Conservation (phyloP, 2,113 vertebrate species). For the Onychostruthus taczanowskii region DNA sequence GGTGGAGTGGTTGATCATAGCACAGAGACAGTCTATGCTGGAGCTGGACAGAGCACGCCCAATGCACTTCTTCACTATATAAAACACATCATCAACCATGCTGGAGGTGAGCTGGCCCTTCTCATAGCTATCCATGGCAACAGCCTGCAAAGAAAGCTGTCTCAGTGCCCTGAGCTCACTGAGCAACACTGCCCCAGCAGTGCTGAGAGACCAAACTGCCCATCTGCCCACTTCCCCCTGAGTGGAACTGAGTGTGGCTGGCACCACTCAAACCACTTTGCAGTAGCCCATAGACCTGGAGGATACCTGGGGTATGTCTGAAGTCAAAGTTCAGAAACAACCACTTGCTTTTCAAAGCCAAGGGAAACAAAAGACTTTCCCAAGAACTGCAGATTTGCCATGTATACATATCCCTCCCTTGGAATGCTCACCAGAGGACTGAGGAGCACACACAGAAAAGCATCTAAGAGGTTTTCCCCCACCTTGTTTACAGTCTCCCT, state of each 20-base stretch:
- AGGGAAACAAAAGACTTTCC: neutral
- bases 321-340: neutral
- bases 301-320: neutral
- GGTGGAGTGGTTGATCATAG: conserved; percentile 98
- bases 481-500: conserved; percentile 98
- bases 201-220: neutral
- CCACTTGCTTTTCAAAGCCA: neutral
- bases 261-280: neutral
- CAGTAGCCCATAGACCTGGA: neutral
- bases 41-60: conserved; percentile 93
- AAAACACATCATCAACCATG: conserved; percentile 98
- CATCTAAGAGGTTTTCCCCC: neutral
- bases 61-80: conserved; percentile 98
- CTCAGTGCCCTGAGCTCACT: neutral
- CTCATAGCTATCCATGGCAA: conserved; percentile 91
- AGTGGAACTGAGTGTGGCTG: neutral
- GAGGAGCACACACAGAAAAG: neutral
- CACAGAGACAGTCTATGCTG: conserved; percentile 96
- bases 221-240: neutral
- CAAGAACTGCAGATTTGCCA: neutral
- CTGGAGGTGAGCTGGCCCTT: conserved; percentile 96
- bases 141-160: conserved; percentile 78
- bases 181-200: neutral
- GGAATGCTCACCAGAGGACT: neutral
- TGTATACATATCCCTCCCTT: neutral